These are phyloP conservation scores for Zaprionus inermis DNA, from an alignment of 1,140 invertebrate genomes.

Conservation along the genomic window DNA sequence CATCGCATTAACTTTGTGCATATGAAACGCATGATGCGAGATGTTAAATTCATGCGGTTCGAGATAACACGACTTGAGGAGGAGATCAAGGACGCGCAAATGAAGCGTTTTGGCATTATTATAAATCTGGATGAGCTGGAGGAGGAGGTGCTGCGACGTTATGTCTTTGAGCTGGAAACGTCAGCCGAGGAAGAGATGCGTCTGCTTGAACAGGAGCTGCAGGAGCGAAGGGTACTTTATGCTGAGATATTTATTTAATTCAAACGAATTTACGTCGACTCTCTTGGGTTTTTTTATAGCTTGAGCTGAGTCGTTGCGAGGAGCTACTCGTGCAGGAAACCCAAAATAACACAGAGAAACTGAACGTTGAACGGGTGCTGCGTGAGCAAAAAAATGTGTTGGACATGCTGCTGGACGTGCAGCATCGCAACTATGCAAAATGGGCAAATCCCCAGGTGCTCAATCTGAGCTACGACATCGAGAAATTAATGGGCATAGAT, in stretches of 20 bases:
- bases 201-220: slow-evolving; percentile 79
- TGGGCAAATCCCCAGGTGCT: slow-evolving; percentile 63
- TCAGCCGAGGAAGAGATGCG: slow-evolving; percentile 84
- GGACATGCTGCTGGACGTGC: slow-evolving; percentile 79
- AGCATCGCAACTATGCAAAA: slow-evolving; percentile 80
- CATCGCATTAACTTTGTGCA: slow-evolving; percentile 86
- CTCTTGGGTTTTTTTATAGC: slow-evolving; percentile 5
- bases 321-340: slow-evolving; percentile 81
- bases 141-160: slow-evolving; percentile 85
- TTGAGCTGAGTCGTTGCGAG: slow-evolving; percentile 82
- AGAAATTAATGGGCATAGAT: slow-evolving; percentile 77
- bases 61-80: slow-evolving; percentile 85
- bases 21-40: slow-evolving; percentile 85
- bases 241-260: background rate
- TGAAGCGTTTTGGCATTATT: slow-evolving; percentile 86
- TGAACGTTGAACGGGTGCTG: slow-evolving; percentile 86
- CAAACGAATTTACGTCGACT: background rate
- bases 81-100: slow-evolving; percentile 85
- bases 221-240: slow-evolving; percentile 43
- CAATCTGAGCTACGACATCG: slow-evolving; percentile 80
- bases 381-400: slow-evolving; percentile 86
- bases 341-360: slow-evolving; percentile 85
- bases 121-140: slow-evolving; percentile 86
- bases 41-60: slow-evolving; percentile 86
- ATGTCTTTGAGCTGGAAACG: slow-evolving; percentile 85